Base-by-base conservation (phyloP, 2,888 invertebrate species). In the Megalurothrips usitatus region DNA sequence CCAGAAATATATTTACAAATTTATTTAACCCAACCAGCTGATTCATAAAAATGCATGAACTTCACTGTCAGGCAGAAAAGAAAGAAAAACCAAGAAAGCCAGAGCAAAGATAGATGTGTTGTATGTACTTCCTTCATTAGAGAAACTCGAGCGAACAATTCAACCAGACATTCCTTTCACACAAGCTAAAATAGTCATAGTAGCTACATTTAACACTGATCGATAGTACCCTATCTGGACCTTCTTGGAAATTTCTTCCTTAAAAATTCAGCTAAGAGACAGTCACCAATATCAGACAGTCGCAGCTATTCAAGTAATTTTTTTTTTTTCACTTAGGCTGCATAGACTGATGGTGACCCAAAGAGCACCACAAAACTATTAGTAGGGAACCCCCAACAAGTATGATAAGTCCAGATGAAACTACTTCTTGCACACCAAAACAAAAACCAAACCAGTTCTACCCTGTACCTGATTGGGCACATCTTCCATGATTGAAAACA, bases 1-100 rank as follows among this genome's bases (percentile, higher is more conserved):
- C 58, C 58, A 58, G 68, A 75, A 75, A 26, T 75, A 75, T 75
- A 75, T 75, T 75, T 75, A 75, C 68, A 75, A 75, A 75, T 58
- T 58, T 58, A 58, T 19, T 58, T 75, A 75, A 75, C 26, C 68
- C 10, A 26, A 26, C 26, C 12, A 75, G 68, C 23, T 75, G 26
- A 75, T 75, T 75, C 68, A 58, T 75, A 26, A 23, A 26, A 75
- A 26, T 12, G 26, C 26, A 58, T 75, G 68, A 75, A 75, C 12
- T 26, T 23, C 68, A 26, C n/a, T 58, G 26, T 26, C 58, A 58
- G 58, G 34, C 26, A 26, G 68, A 75, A 8, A 8, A 26, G 26
- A 26, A 75, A 26, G 26, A 75, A 75, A 75, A 26, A 75, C 26
- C 26, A 26, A 75, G 68, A 75, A 75, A 75, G 68, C 26, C 68